These are phyloP conservation scores for Parascotia fuliginaria DNA, from an alignment of 2,888 invertebrate genomes.

Conservation along the genomic window DNA sequence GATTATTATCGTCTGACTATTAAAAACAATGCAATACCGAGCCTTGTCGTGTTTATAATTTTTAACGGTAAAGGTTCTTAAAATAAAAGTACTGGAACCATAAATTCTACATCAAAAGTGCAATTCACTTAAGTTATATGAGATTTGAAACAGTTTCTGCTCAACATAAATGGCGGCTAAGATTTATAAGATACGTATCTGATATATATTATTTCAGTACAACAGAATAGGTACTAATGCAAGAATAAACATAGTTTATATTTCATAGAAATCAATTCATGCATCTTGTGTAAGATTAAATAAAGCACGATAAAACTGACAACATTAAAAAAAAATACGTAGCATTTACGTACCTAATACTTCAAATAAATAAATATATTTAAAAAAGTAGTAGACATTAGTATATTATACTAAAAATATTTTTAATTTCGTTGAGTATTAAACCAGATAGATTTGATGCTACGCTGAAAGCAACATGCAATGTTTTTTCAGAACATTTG, in stretches of 20 bases:
- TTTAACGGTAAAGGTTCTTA: conserved; percentile 18
- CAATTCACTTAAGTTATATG: conserved; percentile 28
- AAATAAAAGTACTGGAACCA: conserved; percentile 25
- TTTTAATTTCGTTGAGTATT: conserved; percentile 9
- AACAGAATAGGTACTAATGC: neutral
- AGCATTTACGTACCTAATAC: neutral
- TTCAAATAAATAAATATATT: neutral
- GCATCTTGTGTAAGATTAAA: neutral
- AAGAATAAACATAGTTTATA: conserved; percentile 12
- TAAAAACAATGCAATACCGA: conserved; percentile 41
- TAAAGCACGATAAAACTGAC: neutral
- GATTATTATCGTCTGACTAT: conserved; percentile 32
- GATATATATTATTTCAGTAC: conserved; percentile 19
- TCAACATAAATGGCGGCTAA: conserved; percentile 38
- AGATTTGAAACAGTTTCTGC: conserved; percentile 35
- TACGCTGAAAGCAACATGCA: conserved; percentile 28
- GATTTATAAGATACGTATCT: conserved; percentile 10
- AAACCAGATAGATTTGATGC: conserved; percentile 46
- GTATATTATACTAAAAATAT: no score
- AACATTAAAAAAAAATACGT: neutral
- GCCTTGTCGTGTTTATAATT: conserved; percentile 22
- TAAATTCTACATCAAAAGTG: conserved; percentile 28
- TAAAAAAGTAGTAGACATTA: neutral
- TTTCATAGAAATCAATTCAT: conserved; percentile 10
- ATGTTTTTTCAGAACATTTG: conserved; percentile 31